Conservation (phyloP, 2,113 vertebrate genomes). For the Gallinago media region DNA sequence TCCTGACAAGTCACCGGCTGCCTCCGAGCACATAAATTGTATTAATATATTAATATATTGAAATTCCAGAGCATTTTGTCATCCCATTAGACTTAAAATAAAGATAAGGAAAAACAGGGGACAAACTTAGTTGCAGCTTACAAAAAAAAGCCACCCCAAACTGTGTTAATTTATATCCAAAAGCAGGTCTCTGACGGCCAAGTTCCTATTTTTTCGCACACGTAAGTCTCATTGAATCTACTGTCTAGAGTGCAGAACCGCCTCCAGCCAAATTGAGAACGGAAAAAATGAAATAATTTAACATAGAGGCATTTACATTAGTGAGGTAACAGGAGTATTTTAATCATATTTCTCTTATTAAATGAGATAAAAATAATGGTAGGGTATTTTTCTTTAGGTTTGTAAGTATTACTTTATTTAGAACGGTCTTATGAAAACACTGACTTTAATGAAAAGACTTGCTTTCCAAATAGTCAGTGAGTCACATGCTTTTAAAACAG, state of each 20-base stretch:
- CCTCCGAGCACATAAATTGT: slow-evolving; percentile 51
- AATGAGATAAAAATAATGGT: neutral
- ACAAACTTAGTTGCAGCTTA: slow-evolving; percentile 18
- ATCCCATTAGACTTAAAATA: slow-evolving; percentile 65
- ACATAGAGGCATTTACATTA: neutral
- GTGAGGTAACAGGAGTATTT: neutral
- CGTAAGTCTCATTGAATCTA: slow-evolving; percentile 17
- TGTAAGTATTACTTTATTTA: neutral
- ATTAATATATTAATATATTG: slow-evolving; percentile 28
- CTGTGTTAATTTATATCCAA: neutral
- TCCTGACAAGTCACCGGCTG: slow-evolving; percentile 47
- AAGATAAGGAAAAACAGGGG: slow-evolving; percentile 39
- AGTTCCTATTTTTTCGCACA: neutral
- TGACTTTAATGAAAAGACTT: neutral
- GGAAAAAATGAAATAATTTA: neutral
- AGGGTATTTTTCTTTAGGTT: neutral
- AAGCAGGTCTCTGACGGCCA: slow-evolving; percentile 10
- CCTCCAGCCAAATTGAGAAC: neutral
- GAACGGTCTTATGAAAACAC: neutral
- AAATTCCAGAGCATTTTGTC: slow-evolving; percentile 67
- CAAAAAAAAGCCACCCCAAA: slow-evolving; percentile 20
- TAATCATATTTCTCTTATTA: neutral
- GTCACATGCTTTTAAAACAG: neutral
- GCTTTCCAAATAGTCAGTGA: neutral
- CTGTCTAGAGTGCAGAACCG: neutral